Evolutionary conservation across 2,888 invertebrate genomes (phyloP).

Genomic region (Drosophila neotestacea): DNA sequence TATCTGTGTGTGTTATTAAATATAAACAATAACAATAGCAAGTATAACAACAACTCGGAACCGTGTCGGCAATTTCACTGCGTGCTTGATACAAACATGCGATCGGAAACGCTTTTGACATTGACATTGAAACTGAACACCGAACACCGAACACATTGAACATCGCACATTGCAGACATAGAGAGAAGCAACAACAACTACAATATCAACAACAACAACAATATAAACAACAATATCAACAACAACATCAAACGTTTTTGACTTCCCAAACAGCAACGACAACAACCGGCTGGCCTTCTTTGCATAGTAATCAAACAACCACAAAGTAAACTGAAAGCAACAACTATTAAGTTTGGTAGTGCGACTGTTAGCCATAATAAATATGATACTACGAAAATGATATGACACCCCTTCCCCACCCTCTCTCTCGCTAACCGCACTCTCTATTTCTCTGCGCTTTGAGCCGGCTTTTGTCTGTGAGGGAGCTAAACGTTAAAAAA

Average conservation of each 20-base stretch:
- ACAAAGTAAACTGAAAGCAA: constrained; percentile 27
- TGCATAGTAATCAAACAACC: constrained; percentile 38
- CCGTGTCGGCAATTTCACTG: constrained; percentile 54
- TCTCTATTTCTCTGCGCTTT: background rate
- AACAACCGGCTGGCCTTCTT: constrained; percentile 74
- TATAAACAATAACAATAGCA: constrained; percentile 30
- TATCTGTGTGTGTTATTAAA: constrained; percentile 29
- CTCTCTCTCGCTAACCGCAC: background rate
- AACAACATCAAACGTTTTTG: constrained; percentile 9
- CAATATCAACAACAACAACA: constrained; percentile 9
- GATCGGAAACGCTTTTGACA: constrained; percentile 73
- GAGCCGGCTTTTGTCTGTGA: constrained; percentile 28
- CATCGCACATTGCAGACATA: constrained; percentile 18
- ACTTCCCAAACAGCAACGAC: constrained; percentile 32
- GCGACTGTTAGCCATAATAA: constrained; percentile 26
- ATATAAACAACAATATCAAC: constrained; percentile 16
- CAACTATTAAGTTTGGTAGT: constrained; percentile 26
- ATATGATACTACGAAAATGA: constrained; percentile 18
- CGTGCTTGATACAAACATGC: constrained; percentile 64
- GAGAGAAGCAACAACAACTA: constrained; percentile 2
- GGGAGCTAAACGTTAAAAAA: constrained; percentile 17
- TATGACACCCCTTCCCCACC: constrained; percentile 3
- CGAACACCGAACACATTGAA: constrained; percentile 21
- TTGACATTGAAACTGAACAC: constrained; percentile 72
- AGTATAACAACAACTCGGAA: constrained; percentile 14